These are phyloP conservation scores for Buphagus erythrorhynchus DNA, from an alignment of 2,797 vertebrate species.

Conservation along the genomic window DNA sequence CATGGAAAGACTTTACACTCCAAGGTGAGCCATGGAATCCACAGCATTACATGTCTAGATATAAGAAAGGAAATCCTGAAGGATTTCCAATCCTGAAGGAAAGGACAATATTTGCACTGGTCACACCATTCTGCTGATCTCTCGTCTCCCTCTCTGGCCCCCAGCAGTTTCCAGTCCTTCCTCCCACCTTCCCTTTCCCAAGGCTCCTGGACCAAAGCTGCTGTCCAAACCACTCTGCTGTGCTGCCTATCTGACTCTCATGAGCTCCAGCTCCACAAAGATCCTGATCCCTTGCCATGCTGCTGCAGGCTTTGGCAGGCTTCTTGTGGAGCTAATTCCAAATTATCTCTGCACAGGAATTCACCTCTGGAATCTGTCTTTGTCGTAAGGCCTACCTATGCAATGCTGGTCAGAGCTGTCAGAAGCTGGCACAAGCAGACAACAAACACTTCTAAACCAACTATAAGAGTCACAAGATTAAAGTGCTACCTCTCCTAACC, in stretches of 20 bases:
- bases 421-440: neutral
- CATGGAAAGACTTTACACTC: neutral
- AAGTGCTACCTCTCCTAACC: neutral
- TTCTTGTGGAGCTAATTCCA: neutral
- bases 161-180: neutral
- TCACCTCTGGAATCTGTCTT: neutral
- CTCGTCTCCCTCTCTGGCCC: neutral
- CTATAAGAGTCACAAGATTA: neutral
- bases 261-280: neutral
- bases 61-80: neutral
- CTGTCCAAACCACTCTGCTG: neutral
- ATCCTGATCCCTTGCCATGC: accelerated
- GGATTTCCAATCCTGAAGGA: neutral
- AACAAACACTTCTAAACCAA: neutral
- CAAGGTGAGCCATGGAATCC: neutral
- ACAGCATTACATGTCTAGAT: neutral
- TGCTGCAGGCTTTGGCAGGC: neutral
- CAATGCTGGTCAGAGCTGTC: neutral
- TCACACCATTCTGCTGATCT: neutral
- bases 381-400: accelerated
- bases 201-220: neutral
- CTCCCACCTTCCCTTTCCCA: neutral
- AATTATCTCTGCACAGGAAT: neutral
- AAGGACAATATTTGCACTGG: neutral
- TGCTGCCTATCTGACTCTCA: neutral